These are phyloP conservation scores for Aquatica leii DNA, from an alignment of 2,888 invertebrate species.

Conservation along the genomic window DNA sequence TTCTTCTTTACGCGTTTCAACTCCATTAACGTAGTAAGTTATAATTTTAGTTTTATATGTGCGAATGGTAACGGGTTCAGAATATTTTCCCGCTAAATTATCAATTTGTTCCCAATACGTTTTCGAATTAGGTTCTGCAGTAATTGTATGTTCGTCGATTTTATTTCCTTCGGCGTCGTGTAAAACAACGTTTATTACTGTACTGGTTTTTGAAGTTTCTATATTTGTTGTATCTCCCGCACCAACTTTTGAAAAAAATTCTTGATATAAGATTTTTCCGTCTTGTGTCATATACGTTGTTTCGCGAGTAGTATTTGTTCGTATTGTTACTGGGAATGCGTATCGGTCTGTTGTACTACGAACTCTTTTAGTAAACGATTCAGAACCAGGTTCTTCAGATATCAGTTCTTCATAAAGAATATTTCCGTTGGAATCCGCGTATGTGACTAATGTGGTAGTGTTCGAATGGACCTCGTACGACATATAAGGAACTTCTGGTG, in stretches of 20 bases:
- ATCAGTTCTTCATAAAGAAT: constrained; percentile 17
- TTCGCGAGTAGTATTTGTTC: constrained; percentile 17
- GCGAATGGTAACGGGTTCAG: constrained; percentile 11
- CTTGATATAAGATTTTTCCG: constrained; percentile 16
- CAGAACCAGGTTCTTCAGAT: constrained; percentile 17
- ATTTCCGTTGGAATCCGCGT: constrained; percentile 13
- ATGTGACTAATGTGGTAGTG: constrained; percentile 14
- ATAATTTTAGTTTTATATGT: constrained; percentile 12
- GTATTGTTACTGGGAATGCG: not conserved
- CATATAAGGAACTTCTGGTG: not conserved
- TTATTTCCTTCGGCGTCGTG: constrained; percentile 3
- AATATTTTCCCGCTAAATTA: constrained; percentile 12
- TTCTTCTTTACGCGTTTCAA: constrained; percentile 19
- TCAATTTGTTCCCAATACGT: constrained; percentile 26
- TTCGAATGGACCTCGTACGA: constrained; percentile 12
- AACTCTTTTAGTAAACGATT: constrained; percentile 17
- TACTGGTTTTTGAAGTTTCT: constrained; percentile 10
- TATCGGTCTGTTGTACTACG: constrained; percentile 12
- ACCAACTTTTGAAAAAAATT: constrained; percentile 15
- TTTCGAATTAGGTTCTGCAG: constrained; percentile 5
- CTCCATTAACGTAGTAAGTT: constrained; percentile 15
- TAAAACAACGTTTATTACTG: constrained; percentile 14
- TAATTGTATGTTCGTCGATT: constrained; percentile 16
- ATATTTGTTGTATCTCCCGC: constrained; percentile 4
- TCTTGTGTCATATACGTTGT: not conserved